phyloP scores from a whole-genome alignment of 1,140 invertebrate genomes.

The Drosophila busckii region DNA sequence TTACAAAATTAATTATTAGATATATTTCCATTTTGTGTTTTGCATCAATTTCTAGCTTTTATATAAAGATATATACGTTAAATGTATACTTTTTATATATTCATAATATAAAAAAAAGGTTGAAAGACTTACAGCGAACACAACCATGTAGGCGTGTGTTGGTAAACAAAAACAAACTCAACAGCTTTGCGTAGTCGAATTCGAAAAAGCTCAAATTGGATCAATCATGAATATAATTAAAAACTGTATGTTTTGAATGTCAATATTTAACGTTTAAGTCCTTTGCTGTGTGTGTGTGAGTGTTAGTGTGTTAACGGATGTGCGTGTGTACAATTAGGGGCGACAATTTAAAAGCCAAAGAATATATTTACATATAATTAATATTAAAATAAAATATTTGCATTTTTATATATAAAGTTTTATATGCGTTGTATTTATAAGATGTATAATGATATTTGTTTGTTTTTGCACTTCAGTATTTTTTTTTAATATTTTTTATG shows the following conservation, averaged over 20 bases:
- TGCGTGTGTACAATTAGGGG: conserved; percentile 40
- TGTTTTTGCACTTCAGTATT: conserved; percentile 62
- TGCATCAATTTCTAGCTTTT: conserved; percentile 46
- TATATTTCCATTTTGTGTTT: conserved; percentile 35
- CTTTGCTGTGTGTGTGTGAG: conserved; percentile 12
- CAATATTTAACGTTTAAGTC: too few species aligned
- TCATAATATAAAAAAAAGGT: conserved; percentile 51
- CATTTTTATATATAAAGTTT: too few species aligned
- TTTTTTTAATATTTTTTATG: conserved; percentile 17
- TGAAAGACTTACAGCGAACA: conserved; percentile 57
- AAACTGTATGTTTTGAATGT: too few species aligned
- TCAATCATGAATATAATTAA: too few species aligned
- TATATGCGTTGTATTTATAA: too few species aligned
- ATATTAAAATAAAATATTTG: conserved; percentile 48
- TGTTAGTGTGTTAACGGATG: conserved; percentile 9
- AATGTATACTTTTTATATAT: conserved; percentile 32
- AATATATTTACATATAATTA: conserved; percentile 67
- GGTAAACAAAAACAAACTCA: too few species aligned
- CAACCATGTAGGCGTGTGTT: conserved; percentile 23
- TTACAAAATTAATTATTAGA: conserved; percentile 59
- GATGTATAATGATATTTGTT: conserved; percentile 37
- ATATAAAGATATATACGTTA: conserved; percentile 38
- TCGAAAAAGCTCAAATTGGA: too few species aligned
- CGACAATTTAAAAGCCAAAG: conserved; percentile 63
- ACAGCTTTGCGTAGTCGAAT: too few species aligned